These are phyloP conservation scores for Camelus dromedarius DNA, from an alignment of 2,113 vertebrate species.

Conservation along the genomic window DNA sequence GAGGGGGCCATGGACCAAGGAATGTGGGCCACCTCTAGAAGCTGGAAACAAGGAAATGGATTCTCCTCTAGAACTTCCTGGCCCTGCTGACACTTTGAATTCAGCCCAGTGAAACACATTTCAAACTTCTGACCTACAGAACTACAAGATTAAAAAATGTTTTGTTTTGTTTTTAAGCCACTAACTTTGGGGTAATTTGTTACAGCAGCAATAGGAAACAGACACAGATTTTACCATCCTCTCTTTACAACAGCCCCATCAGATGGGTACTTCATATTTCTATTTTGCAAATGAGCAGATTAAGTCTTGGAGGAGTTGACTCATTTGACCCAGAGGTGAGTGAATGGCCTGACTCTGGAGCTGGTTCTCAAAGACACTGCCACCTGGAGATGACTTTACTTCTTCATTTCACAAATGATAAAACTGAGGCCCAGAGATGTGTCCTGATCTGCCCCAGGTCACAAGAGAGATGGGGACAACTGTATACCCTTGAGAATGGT, in stretches of 20 bases:
- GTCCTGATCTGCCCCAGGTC: neutral
- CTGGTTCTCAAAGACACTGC: neutral
- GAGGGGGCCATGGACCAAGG: neutral
- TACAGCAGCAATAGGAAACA: neutral
- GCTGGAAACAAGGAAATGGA: neutral
- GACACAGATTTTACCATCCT: neutral
- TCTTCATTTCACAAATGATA: constrained; percentile 47
- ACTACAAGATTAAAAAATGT: neutral
- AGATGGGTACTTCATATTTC: neutral
- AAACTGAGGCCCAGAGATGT: neutral
- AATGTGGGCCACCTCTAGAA: neutral
- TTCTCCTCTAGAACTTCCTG: neutral
- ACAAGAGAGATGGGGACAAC: neutral
- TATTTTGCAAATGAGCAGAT: neutral
- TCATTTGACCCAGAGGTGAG: neutral
- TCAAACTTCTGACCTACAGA: neutral
- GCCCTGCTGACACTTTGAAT: neutral
- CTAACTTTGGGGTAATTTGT: neutral
- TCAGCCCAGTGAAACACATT: neutral
- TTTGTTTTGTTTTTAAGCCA: neutral
- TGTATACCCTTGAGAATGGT: neutral
- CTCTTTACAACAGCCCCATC: neutral
- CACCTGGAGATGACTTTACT: neutral
- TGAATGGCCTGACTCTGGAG: neutral
- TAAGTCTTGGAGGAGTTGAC: neutral